phyloP scores from a whole-genome alignment of 2,113 vertebrate species.

The Paramisgurnus dabryanus region DNA sequence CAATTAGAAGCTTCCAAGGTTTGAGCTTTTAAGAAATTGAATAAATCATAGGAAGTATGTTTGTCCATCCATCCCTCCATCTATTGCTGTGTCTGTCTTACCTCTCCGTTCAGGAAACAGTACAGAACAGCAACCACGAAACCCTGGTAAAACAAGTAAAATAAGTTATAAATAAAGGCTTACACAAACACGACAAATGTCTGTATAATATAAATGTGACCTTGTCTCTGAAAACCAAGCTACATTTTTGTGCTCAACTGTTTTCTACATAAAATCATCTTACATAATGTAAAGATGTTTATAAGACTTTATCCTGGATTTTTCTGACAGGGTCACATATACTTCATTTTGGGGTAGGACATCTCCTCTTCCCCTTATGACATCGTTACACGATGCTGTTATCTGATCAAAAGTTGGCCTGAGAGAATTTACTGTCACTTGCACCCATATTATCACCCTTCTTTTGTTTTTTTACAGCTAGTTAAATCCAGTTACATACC shows the following conservation, averaged over 20 bases:
- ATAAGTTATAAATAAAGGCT: background rate
- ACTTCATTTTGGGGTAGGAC: too few species aligned
- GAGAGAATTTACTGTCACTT: slow-evolving; percentile 9
- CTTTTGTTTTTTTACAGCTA: background rate
- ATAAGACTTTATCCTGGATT: too few species aligned
- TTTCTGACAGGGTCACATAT: too few species aligned
- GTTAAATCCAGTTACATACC: slow-evolving; percentile 69
- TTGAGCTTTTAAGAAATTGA: background rate
- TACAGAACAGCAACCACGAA: slow-evolving; percentile 97
- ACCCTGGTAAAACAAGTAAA: slow-evolving; percentile 75
- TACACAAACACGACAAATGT: background rate
- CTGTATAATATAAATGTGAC: too few species aligned
- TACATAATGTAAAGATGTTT: too few species aligned
- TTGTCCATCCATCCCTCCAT: background rate
- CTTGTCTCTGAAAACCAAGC: too few species aligned
- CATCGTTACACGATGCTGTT: too few species aligned
- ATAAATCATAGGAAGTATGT: background rate
- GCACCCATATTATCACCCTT: background rate
- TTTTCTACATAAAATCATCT: too few species aligned
- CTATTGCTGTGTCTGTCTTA: slow-evolving; percentile 62
- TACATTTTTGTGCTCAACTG: too few species aligned
- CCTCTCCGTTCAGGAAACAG: slow-evolving; percentile 97
- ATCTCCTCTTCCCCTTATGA: too few species aligned
- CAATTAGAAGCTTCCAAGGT: background rate
- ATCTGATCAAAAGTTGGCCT: background rate